These are phyloP conservation scores for Podarcis lilfordi DNA, from an alignment of 2,797 vertebrate species.

Conservation along the genomic window DNA sequence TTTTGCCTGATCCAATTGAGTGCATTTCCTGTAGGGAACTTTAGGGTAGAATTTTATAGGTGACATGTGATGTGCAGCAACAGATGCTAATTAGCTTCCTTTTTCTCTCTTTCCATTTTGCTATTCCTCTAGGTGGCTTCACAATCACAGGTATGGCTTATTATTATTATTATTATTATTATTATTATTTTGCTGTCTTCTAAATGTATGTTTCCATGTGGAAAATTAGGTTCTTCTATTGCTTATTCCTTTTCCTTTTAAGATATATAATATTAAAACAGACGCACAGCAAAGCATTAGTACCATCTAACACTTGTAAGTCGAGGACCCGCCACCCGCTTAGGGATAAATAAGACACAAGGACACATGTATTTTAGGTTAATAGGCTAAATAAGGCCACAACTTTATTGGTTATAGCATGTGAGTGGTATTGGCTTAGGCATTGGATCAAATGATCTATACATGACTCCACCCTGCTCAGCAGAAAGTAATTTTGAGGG, in stretches of 20 bases:
- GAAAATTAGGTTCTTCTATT: neutral
- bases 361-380: no score
- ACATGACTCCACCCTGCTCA: no score
- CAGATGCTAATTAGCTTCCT: slow-evolving; percentile 50
- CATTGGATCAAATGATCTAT: no score
- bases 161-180: no score
- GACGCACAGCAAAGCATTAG: neutral
- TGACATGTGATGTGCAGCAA: neutral
- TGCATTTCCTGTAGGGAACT: neutral
- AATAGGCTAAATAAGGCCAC: no score
- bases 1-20: neutral
- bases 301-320: neutral
- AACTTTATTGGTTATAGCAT: no score
- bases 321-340: no score
- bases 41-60: neutral
- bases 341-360: no score
- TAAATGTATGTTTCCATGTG: neutral
- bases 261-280: neutral
- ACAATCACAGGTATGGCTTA: slow-evolving; percentile 85
- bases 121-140: slow-evolving; percentile 80
- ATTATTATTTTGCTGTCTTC: neutral
- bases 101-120: slow-evolving; percentile 61
- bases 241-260: neutral
- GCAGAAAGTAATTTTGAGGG: no score
- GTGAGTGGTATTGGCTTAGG: no score